These are phyloP conservation scores for Merodon equestris DNA, from an alignment of 2,888 invertebrate genomes.

Conservation along the genomic window DNA sequence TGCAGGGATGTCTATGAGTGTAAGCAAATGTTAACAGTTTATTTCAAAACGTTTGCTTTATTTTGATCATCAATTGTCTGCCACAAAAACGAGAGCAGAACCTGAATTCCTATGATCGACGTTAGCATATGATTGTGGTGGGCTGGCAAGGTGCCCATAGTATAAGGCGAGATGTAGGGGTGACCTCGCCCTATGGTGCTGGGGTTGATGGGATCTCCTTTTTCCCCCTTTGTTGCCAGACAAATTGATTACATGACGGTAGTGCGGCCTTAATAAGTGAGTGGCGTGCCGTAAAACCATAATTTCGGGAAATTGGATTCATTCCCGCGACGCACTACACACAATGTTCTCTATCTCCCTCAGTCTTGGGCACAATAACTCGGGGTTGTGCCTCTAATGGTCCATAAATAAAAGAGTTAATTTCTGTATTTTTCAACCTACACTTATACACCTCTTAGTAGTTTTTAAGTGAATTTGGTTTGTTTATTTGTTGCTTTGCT, in stretches of 20 bases:
- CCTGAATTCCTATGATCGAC: neutral
- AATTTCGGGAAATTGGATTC: conserved; percentile 9
- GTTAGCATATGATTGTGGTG: neutral
- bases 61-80: too few species aligned
- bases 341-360: too few species aligned
- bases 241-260: conserved; percentile 32
- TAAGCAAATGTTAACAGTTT: too few species aligned
- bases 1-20: too few species aligned
- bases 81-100: neutral
- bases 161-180: too few species aligned
- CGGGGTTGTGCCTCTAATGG: too few species aligned
- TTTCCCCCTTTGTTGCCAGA: conserved; percentile 15
- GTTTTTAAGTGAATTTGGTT: conserved; percentile 4
- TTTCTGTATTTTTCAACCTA: too few species aligned
- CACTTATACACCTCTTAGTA: neutral
- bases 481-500: conserved; percentile 12
- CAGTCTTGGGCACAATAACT: too few species aligned
- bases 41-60: too few species aligned
- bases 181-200: conserved; percentile 5
- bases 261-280: conserved; percentile 42
- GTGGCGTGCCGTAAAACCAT: conserved; percentile 50
- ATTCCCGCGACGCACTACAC: conserved; percentile 29
- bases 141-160: conserved; percentile 36
- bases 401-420: too few species aligned
- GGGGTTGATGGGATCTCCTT: neutral